A percentile compares a stretch with the other conserved stretches of the same genome.
These are phyloP conservation scores for Ascidia mentula DNA, from an alignment of 23 tunicate species.

Conservation along the genomic window DNA sequence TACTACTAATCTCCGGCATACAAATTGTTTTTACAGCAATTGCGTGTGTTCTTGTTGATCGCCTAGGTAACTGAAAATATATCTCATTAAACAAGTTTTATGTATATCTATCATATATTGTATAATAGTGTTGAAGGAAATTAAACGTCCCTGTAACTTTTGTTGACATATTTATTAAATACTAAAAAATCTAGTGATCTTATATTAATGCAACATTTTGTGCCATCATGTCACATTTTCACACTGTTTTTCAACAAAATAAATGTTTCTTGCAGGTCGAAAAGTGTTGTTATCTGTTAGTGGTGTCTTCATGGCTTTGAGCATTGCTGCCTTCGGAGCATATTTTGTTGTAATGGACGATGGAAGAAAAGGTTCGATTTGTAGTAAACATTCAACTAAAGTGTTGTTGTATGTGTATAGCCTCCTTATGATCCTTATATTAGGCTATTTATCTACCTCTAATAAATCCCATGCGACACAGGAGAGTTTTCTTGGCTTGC, in stretches of 20 bases:
- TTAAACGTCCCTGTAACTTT: background rate
- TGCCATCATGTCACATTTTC: background rate
- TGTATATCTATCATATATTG: too few species aligned
- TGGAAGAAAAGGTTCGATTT: background rate
- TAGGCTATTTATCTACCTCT: too few species aligned
- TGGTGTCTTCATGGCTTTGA: conserved; percentile 47
- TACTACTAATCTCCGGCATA: conserved; percentile 47
- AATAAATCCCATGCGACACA: too few species aligned
- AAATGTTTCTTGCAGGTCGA: conserved; percentile 53
- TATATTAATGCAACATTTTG: too few species aligned
- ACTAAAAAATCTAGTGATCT: too few species aligned
- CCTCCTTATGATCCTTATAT: too few species aligned
- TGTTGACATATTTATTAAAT: too few species aligned
- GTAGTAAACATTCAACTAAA: too few species aligned
- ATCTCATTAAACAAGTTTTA: background rate
- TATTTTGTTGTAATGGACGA: conserved; percentile 44
- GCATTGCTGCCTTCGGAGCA: conserved; percentile 58
- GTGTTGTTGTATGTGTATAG: too few species aligned
- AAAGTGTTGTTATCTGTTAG: conserved; percentile 50
- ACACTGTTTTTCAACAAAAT: background rate
- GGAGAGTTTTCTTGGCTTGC: conserved; percentile 72
- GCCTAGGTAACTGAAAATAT: conserved; percentile 37
- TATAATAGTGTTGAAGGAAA: background rate
- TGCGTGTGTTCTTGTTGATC: conserved; percentile 61
- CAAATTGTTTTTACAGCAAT: conserved; percentile 65